Percentiles rank a stretch among this genome's conserved stretches.
Conservation (phyloP, 2,113 vertebrate species). For the Tautogolabrus adspersus region DNA sequence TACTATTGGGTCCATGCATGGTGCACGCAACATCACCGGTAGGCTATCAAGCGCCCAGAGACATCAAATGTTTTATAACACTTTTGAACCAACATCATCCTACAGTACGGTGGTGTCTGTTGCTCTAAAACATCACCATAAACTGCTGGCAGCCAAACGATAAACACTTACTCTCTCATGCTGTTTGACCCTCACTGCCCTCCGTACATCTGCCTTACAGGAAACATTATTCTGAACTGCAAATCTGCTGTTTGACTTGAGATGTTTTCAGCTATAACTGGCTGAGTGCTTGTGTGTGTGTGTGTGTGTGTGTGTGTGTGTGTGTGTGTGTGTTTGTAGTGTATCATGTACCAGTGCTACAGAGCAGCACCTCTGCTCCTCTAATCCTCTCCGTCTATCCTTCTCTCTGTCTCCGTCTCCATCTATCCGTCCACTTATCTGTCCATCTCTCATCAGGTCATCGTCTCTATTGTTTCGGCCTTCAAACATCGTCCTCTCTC, state of each 20-base stretch:
- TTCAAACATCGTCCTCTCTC: slow-evolving; percentile 24
- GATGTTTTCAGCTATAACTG: background rate
- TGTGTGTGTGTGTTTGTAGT: slow-evolving; percentile 51
- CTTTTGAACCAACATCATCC: too few relatives aligned
- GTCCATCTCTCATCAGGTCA: slow-evolving; percentile 76
- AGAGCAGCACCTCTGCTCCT: slow-evolving; percentile 69
- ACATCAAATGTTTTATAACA: too few relatives aligned
- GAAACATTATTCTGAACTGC: background rate
- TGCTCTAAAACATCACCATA: too few relatives aligned
- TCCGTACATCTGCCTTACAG: background rate
- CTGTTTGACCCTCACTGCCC: slow-evolving; percentile 20
- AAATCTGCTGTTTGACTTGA: slow-evolving; percentile 22
- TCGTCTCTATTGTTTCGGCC: slow-evolving; percentile 55
- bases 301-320: slow-evolving; percentile 33
- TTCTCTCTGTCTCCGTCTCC: slow-evolving; percentile 56
- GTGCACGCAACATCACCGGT: too few relatives aligned
- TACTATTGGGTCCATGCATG: too few relatives aligned
- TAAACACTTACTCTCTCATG: background rate
- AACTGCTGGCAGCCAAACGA: too few relatives aligned
- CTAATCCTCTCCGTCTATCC: slow-evolving; percentile 70
- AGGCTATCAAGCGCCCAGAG: too few relatives aligned
- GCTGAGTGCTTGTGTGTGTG: slow-evolving; percentile 11
- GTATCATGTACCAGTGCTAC: slow-evolving; percentile 68
- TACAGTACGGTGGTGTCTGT: too few relatives aligned
- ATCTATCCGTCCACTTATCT: slow-evolving; percentile 70